Conservation (phyloP, 2,113 vertebrate species). For the Hucho hucho region DNA sequence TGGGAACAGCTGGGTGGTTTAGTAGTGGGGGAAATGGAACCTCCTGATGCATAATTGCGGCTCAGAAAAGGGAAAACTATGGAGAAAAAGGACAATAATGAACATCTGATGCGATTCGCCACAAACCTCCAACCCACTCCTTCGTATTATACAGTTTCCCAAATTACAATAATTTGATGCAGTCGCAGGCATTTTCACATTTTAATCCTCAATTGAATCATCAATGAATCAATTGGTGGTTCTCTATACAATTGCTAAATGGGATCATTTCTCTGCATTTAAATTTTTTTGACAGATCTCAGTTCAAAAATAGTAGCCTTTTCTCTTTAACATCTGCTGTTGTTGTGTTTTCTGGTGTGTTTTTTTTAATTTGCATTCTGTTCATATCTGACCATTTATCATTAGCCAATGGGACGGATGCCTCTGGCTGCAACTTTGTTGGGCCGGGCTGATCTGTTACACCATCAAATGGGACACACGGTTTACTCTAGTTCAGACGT, state of each 20-base stretch:
- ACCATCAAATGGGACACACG: background rate
- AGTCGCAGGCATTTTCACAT: background rate
- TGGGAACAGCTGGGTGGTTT: conserved; percentile 4
- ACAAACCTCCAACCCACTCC: background rate
- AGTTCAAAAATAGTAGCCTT: background rate
- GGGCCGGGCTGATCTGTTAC: background rate
- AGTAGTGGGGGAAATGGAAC: background rate
- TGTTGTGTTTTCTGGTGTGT: background rate
- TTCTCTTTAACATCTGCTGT: background rate
- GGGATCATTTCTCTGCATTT: background rate
- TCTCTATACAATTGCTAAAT: background rate
- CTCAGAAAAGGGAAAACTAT: background rate
- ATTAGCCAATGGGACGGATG: background rate
- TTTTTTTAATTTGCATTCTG: background rate
- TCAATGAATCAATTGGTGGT: background rate
- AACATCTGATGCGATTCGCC: background rate
- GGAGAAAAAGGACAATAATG: background rate
- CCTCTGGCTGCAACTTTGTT: background rate
- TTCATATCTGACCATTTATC: background rate
- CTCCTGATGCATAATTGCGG: background rate
- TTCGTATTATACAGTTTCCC: background rate
- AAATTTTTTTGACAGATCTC: background rate
- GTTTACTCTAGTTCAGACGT: background rate
- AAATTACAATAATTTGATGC: conserved; percentile 1
- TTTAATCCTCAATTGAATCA: background rate